Evolutionary conservation across 2,797 vertebrate genomes (phyloP), one percentile per base, ranked within the genome.

Genomic region (Tiaroga cobitis): DNA sequence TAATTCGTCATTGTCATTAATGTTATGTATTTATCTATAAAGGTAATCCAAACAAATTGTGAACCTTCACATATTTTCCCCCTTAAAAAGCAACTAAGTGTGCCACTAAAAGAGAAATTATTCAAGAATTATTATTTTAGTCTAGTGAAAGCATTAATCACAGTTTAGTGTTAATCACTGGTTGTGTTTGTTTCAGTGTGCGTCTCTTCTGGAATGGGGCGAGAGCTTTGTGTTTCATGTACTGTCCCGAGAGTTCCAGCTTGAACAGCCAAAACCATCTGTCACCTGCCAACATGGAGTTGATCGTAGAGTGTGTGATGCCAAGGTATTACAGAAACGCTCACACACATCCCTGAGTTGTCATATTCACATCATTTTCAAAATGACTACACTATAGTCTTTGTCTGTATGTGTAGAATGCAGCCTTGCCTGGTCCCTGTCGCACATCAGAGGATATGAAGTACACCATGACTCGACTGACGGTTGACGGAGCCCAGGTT

Each of bases 381-480:
- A 41, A 80, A 46, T 29, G 10, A 51, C 67, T 51, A 15, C 7
- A 67, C 34, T 56, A 41, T 68, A n/a, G 5, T 67, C 21, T 16
- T 18, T 79, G 29, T 80, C 43, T 87, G 24, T 85, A 43, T 84
- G 21, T 87, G 32, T 63, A 88, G 84, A 83, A 77, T 68, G 94
- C 91, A 81, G 95, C 93, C 89, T 89, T 98, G 85, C 96, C 98
- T 18, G 97, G 98, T 59, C 97, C 96, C 8, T 99, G 98, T 88
- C 96, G 96, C 83, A 95, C 97, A 1, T 98, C 98, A 0, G 97
- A 99, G 92, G 97, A 98, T 63, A 93, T 99, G 39, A 99, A 99
- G 89, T 99, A 99, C 91, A 97, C 97, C 1, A 99, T 99, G 98
- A 99, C 97, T 18, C 96, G 98, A 8, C 90, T 99, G 86, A 97